Percentiles rank a stretch among this genome's conserved stretches.
Conservation (phyloP, 2,888 invertebrate genomes). For the Alsophila aescularia region DNA sequence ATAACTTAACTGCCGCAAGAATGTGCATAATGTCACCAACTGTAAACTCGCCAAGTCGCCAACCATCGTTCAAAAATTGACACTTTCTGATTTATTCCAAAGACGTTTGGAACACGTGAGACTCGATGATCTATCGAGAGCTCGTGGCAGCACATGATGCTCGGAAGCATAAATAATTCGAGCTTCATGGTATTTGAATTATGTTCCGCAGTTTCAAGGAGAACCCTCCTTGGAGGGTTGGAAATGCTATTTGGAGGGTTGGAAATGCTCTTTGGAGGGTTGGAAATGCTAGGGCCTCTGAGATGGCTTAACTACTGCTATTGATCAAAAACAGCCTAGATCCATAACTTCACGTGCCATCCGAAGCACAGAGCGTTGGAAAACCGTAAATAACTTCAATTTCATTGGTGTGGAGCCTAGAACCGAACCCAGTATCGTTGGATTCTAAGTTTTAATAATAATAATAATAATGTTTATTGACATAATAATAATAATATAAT, state of each 20-base stretch:
- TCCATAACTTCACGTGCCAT: too few species aligned
- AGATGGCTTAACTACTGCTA: too few species aligned
- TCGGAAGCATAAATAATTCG: conserved; percentile 19
- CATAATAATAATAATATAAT: too few species aligned
- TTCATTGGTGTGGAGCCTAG: too few species aligned
- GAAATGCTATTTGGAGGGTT: not conserved
- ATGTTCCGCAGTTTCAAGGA: conserved; percentile 3
- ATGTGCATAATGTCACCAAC: not conserved
- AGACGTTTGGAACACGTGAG: conserved; percentile 16
- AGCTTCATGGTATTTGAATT: conserved; percentile 21
- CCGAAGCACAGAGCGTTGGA: too few species aligned
- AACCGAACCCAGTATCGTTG: too few species aligned
- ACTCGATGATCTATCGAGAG: conserved; percentile 23
- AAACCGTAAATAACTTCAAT: too few species aligned
- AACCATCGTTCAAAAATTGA: conserved; percentile 13
- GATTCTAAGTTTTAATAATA: too few species aligned
- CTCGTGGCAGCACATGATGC: conserved; percentile 20
- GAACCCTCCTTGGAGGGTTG: not conserved
- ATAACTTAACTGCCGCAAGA: not conserved
- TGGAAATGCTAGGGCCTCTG: too few species aligned
- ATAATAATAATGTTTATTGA: too few species aligned
- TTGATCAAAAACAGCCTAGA: too few species aligned
- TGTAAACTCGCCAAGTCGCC: not conserved
- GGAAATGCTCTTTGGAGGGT: too few species aligned
- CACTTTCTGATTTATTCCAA: conserved; percentile 17